Conservation (phyloP, 2,888 invertebrate genomes). For the Lycia hirtaria region DNA sequence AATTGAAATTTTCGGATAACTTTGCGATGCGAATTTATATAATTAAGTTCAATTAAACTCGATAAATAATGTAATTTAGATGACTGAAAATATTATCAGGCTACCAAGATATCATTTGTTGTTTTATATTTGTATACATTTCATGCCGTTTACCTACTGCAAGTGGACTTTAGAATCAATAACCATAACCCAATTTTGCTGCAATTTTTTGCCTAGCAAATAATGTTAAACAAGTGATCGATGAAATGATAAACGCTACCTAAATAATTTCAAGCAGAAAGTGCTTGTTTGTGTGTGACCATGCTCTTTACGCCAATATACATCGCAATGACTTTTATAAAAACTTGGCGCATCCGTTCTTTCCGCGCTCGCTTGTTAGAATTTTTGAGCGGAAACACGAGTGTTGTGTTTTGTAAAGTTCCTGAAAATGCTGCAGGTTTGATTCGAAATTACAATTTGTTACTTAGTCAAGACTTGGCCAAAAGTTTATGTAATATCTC, state of each 20-base stretch:
- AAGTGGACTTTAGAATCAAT: slow-evolving; percentile 79
- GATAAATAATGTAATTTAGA: neutral
- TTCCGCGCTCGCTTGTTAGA: slow-evolving; percentile 89
- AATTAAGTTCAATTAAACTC: neutral
- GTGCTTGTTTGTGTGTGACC: slow-evolving; percentile 39
- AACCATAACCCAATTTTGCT: slow-evolving; percentile 72
- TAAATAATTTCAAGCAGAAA: slow-evolving; percentile 8
- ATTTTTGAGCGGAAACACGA: slow-evolving; percentile 84
- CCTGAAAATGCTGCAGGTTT: slow-evolving; percentile 82
- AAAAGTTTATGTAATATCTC: slow-evolving; percentile 27
- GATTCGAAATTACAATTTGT: neutral
- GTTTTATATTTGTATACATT: slow-evolving; percentile 13
- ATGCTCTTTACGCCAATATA: slow-evolving; percentile 94
- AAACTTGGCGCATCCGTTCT: slow-evolving; percentile 91
- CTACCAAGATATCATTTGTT: neutral
- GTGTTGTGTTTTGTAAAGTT: slow-evolving; percentile 86
- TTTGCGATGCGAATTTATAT: neutral
- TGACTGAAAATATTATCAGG: slow-evolving; percentile 10
- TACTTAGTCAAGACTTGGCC: neutral
- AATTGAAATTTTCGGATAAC: slow-evolving; percentile 6
- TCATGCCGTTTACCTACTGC: slow-evolving; percentile 36
- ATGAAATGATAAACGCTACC: neutral
- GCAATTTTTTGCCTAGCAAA: slow-evolving; percentile 27
- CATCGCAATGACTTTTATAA: slow-evolving; percentile 92
- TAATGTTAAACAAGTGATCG: slow-evolving; percentile 37